These are phyloP conservation scores for Mesaphorura yosii DNA, from an alignment of 1,140 invertebrate species.

Conservation along the genomic window DNA sequence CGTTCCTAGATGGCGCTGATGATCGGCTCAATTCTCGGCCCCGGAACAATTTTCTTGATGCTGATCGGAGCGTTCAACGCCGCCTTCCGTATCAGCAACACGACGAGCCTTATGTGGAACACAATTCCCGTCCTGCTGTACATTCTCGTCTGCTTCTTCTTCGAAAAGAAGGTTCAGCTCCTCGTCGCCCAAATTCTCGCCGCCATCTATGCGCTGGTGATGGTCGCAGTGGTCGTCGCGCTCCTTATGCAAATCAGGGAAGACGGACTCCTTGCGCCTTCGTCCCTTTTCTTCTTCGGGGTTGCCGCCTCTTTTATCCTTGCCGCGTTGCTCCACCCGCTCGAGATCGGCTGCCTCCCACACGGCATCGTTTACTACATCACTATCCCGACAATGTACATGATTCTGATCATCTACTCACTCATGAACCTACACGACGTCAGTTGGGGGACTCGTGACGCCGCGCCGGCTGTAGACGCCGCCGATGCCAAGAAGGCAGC, in stretches of 20 bases:
- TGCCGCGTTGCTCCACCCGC: conserved; percentile 95
- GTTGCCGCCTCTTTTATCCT: conserved; percentile 87
- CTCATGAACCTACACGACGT: conserved; percentile 96
- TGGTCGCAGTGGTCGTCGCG: conserved; percentile 98
- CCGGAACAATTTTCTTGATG: conserved; percentile 91
- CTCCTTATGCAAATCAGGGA: conserved; percentile 87
- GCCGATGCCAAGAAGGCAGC: conserved; percentile 62
- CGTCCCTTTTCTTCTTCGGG: conserved; percentile 93
- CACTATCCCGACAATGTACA: conserved; percentile 95
- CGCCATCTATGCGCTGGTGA: conserved; percentile 88
- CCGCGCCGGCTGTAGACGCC: conserved; percentile 73
- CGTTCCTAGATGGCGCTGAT: conserved; percentile 49
- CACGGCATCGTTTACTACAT: conserved; percentile 88
- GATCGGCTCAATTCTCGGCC: conserved; percentile 78
- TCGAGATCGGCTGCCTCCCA: conserved; percentile 95
- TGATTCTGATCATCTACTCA: conserved; percentile 92
- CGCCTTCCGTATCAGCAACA: conserved; percentile 77
- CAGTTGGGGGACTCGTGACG: conserved; percentile 96
- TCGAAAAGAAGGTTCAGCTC: too few relatives aligned
- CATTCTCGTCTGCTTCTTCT: conserved; percentile 84
- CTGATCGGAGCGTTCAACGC: conserved; percentile 89
- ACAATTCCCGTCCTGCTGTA: conserved; percentile 72
- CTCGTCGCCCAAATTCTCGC: conserved; percentile 88
- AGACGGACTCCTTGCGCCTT: conserved; percentile 85
- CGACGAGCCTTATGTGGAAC: conserved; percentile 78